Evolutionary conservation across 1,140 invertebrate genomes (phyloP), one percentile per base, ranked within the genome.

Genomic region (Nasonia longicornis): DNA sequence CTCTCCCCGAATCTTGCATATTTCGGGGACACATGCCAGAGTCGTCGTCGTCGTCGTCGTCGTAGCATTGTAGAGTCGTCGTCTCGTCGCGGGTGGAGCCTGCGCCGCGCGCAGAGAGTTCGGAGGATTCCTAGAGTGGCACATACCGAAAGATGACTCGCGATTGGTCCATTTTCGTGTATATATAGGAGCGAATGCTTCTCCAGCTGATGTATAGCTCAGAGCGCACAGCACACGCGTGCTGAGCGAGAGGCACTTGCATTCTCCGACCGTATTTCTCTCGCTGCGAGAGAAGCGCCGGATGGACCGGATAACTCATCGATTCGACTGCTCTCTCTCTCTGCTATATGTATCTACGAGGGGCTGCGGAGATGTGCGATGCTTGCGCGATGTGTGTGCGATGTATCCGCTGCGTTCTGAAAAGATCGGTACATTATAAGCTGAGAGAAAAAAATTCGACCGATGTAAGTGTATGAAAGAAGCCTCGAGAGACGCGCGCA

Each of bases 1-100:
- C 86, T 87, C 87, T 29, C 31, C 4, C 22, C 84, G 86, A 76
- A 85, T 85, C 85, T 83, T 85, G 87, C 87, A 89, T 89, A 88
- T 88, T 87, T 89, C 82, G 84, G 86, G 45, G 76, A 26, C 31
- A 69, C 29, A 79, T 79, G 45, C 58, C 88, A 88, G 85, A 86
- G 86, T 84, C 84, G 45, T 86, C 85, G 77, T 76, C 64, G 83
- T 73, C 80, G 66, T 72, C 69, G 38, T 79, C 77, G 71, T 16
- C 64, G 35, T 63, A 10, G 29, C 20, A 52, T 79, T n/a, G 29
- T 79, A 70, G 72, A 80, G 22, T 35, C 29, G 29, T 35, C 42
- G 71, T 16, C 31, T 35, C 2, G 31, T 35, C 31, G n/a, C 71
- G 71, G 35, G 69, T 63, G 69, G 8, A 1, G 69, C 11, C 8